Conservation (phyloP, 2,113 vertebrate species). For the Pavo muticus region DNA sequence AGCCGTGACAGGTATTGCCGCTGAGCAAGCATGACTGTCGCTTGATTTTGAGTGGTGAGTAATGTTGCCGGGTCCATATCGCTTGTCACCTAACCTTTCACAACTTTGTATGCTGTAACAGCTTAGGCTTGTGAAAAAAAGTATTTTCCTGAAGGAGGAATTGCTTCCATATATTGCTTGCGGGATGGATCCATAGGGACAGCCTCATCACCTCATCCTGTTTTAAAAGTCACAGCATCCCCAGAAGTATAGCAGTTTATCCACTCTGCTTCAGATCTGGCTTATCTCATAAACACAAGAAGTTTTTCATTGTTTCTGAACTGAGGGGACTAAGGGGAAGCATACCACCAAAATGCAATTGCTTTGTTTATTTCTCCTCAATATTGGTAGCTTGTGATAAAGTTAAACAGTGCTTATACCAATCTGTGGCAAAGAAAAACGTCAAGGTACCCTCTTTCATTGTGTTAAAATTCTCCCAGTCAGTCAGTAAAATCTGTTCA, state of each 20-base stretch:
- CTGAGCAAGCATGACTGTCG: constrained; percentile 36
- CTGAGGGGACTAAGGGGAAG: neutral
- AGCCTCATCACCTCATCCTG: neutral
- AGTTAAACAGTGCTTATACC: neutral
- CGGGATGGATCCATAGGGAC: constrained; percentile 18
- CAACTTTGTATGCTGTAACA: neutral
- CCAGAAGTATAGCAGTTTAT: neutral
- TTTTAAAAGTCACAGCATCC: constrained; percentile 26
- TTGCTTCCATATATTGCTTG: constrained; percentile 29
- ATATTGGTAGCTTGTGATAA: neutral
- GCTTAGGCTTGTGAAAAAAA: neutral
- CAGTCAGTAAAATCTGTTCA: neutral
- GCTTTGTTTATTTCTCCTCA: constrained; percentile 17
- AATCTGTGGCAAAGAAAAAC: neutral
- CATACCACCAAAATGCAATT: neutral
- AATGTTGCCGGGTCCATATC: constrained; percentile 43
- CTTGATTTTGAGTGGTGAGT: constrained; percentile 74
- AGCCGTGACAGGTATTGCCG: constrained; percentile 13
- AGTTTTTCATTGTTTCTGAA: neutral
- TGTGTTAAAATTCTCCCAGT: neutral
- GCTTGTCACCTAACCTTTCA: constrained; percentile 70
- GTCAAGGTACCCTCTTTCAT: neutral
- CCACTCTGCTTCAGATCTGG: neutral
- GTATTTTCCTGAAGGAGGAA: constrained; percentile 45
- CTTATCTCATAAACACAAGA: neutral